Evolutionary conservation across 1,140 invertebrate species (phyloP), one percentile per base, ranked within the genome.

Genomic region (Dendroctonus valens): DNA sequence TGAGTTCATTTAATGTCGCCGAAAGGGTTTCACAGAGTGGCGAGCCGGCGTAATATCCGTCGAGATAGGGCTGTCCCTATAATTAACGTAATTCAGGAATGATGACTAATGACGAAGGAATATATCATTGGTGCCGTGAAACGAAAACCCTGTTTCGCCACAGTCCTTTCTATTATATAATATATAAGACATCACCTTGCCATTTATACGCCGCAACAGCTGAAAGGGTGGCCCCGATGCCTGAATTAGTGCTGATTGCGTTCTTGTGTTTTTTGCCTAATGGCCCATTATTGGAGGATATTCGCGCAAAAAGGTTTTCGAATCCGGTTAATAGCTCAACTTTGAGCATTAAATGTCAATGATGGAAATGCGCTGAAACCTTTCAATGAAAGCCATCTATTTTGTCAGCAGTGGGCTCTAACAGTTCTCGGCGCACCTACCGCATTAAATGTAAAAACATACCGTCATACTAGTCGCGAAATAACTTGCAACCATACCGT

Each of bases 31-130:
- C 44, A 49, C 41, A 26, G 44, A 41, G 26, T 58, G 42, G 39
- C 54, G 53, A 41, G 42, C 12, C n/a, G 50, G 8, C 59, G 52
- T 58, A 51, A 50, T 65, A 49, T 59, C 63, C 68, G 58, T 65
- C 46, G 41, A 61, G 59, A 61, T 58, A 44, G 42, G 41, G 52
- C 57, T 41, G 44, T 51, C 65, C 39, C 60, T 41, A 26, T 71
- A 71, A 71, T 71, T 71, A 63, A 59, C 67, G 63, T 71, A 71
- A 71, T 71, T 71, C 65, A 69, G 70, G 65, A 71, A 71, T 66
- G 64, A 73, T 73, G 72, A 73, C 67, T 73, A 73, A 73, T 73
- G 72, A 73, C 72, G 72, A 59, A 71, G 72, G 68, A 67, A 72
- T 73, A 69, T 68, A 72, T 73, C 72, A 73, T 70, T 69, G 68